phyloP scores from a whole-genome alignment of 2,888 invertebrate species.

The Hyposoter dolosus region DNA sequence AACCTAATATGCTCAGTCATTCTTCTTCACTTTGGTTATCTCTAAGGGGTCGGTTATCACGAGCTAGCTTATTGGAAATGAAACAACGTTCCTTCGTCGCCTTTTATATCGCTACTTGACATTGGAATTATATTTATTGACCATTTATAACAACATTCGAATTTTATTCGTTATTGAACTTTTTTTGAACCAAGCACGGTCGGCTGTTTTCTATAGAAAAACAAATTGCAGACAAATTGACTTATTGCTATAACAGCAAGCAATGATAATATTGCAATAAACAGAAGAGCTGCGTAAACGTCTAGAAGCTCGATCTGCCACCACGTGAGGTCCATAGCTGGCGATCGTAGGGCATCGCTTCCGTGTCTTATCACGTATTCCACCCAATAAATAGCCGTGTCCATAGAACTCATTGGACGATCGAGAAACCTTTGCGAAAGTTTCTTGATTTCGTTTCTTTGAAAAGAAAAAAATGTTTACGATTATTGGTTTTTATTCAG shows the following conservation, averaged over 20 bases:
- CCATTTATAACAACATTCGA: not conserved
- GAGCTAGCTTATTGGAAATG: not conserved
- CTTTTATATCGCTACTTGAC: not conserved
- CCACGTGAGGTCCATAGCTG: slow-evolving; percentile 73
- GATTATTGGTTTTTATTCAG: not conserved
- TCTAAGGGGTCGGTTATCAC: slow-evolving; percentile 6
- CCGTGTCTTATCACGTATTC: slow-evolving; percentile 79
- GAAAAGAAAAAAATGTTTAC: not conserved
- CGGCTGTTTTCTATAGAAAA: not conserved
- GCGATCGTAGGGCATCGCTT: slow-evolving; percentile 72
- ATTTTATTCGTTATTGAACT: slow-evolving; percentile 26
- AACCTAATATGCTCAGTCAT: not conserved
- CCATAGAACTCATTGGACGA: slow-evolving; percentile 75
- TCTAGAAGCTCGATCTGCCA: slow-evolving; percentile 77
- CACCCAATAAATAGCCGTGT: slow-evolving; percentile 77
- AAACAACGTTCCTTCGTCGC: not conserved
- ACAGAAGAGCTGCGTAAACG: slow-evolving; percentile 69
- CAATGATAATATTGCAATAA: slow-evolving; percentile 16
- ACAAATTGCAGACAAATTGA: slow-evolving; percentile 40
- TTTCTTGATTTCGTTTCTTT: slow-evolving; percentile 57
- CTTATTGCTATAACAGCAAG: not conserved
- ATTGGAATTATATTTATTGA: not conserved
- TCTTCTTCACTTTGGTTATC: not conserved
- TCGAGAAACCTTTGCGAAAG: slow-evolving; percentile 74
- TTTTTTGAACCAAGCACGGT: slow-evolving; percentile 53